These are phyloP conservation scores for Aleiodes testaceus DNA, from an alignment of 2,888 invertebrate genomes.

Conservation along the genomic window DNA sequence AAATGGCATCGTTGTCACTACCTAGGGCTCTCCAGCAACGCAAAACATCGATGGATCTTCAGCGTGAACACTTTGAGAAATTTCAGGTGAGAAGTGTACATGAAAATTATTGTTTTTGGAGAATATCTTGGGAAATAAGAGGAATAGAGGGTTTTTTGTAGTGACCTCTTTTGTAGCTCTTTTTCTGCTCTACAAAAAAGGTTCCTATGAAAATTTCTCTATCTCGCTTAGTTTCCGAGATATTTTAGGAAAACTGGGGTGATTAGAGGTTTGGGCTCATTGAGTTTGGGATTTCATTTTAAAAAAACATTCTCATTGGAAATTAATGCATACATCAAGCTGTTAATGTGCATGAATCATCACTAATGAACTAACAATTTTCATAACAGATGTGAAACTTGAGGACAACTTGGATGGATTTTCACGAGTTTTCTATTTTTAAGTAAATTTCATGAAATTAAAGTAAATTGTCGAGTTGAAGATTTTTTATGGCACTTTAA, in stretches of 20 bases:
- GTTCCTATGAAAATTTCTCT: too few species aligned
- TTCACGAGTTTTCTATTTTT: background rate
- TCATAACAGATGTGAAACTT: constrained; percentile 14
- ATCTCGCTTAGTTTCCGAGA: background rate
- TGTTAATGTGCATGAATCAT: background rate
- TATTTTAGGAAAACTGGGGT: background rate
- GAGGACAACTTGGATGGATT: constrained; percentile 7
- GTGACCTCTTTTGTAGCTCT: background rate
- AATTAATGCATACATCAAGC: constrained; percentile 11
- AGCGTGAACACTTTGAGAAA: constrained; percentile 89
- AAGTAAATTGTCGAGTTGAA: background rate
- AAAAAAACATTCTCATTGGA: background rate
- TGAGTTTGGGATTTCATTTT: too few species aligned
- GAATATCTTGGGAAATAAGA: constrained; percentile 11
- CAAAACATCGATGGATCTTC: constrained; percentile 84
- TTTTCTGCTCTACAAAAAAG: background rate
- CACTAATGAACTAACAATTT: constrained; percentile 20
- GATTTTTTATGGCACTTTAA: background rate
- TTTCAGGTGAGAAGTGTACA: constrained; percentile 78
- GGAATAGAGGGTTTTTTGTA: background rate
- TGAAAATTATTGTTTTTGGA: constrained; percentile 28
- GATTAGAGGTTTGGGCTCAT: background rate
- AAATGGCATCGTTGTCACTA: constrained; percentile 83
- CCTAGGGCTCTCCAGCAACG: constrained; percentile 83
- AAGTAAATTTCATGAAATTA: background rate